Evolutionary conservation across 2,113 vertebrate species (phyloP).

Genomic region (Gobiocypris rarus): DNA sequence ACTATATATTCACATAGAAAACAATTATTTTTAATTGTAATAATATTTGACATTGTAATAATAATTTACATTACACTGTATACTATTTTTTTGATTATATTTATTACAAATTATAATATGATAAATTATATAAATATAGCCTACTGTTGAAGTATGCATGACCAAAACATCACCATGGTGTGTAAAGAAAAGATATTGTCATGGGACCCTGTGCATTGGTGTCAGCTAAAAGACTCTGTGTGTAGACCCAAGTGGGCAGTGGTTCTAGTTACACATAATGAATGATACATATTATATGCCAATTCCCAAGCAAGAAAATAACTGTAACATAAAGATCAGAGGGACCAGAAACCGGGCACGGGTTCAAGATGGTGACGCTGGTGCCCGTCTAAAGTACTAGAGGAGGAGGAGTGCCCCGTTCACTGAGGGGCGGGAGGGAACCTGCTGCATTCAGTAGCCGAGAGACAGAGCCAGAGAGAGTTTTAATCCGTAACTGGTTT

Average conservation of each 20-base stretch:
- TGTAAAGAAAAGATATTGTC: background rate
- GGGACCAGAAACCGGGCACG: slow-evolving; percentile 50
- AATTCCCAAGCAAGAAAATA: slow-evolving; percentile 29
- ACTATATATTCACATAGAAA: no score
- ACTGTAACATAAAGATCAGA: slow-evolving; percentile 33
- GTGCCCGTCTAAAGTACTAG: slow-evolving; percentile 44
- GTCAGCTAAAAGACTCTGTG: background rate
- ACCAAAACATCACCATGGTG: background rate
- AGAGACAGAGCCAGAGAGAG: background rate
- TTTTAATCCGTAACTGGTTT: slow-evolving; percentile 38
- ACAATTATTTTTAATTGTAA: no score
- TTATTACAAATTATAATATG: no score
- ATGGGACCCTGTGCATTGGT: background rate
- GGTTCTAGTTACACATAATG: slow-evolving; percentile 26
- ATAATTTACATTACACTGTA: no score
- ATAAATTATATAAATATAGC: no score
- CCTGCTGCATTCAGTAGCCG: slow-evolving; percentile 42
- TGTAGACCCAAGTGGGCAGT: background rate
- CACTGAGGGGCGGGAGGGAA: slow-evolving; percentile 6
- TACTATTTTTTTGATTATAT: background rate
- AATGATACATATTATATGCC: slow-evolving; percentile 26
- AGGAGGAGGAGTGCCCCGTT: slow-evolving; percentile 9
- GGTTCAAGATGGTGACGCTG: slow-evolving; percentile 49
- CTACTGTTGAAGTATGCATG: background rate
- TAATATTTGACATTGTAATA: background rate